phyloP scores from a whole-genome alignment of 2,888 invertebrate species.

The Mylabris sibirica region DNA sequence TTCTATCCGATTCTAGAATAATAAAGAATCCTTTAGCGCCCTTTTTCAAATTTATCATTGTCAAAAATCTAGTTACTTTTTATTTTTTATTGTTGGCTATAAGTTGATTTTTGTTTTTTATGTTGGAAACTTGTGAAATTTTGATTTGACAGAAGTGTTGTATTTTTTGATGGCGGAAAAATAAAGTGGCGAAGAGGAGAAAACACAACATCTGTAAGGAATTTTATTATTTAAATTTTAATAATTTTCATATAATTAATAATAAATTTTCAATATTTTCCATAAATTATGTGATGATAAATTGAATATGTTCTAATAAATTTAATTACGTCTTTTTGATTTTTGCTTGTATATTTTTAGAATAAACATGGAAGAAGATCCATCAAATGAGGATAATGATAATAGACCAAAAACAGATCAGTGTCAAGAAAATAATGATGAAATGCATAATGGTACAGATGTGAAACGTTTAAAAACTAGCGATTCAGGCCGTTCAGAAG shows the following conservation, averaged over 20 bases:
- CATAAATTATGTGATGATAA: background rate
- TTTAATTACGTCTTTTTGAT: slow-evolving; percentile 17
- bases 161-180: slow-evolving; percentile 13
- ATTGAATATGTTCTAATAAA: background rate
- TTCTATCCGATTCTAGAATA: too few species aligned
- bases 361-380: slow-evolving; percentile 50
- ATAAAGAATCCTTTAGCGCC: too few species aligned
- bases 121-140: slow-evolving; percentile 1
- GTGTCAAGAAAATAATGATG: slow-evolving; percentile 10
- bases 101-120: slow-evolving; percentile 9
- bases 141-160: slow-evolving; percentile 27
- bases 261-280: background rate
- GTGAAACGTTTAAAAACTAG: slow-evolving; percentile 54
- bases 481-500: slow-evolving; percentile 38
- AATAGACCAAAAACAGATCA: slow-evolving; percentile 23
- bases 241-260: slow-evolving; percentile 15
- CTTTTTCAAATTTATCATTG: too few species aligned
- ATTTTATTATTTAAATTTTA: slow-evolving; percentile 17
- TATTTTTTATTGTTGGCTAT: background rate
- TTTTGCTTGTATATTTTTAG: slow-evolving; percentile 43
- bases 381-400: slow-evolving; percentile 43
- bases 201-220: slow-evolving; percentile 21
- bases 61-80: too few species aligned
- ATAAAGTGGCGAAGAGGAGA: background rate
- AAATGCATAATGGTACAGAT: slow-evolving; percentile 35